phyloP scores from a whole-genome alignment of 1,140 invertebrate species.

The Papilio polytes region DNA sequence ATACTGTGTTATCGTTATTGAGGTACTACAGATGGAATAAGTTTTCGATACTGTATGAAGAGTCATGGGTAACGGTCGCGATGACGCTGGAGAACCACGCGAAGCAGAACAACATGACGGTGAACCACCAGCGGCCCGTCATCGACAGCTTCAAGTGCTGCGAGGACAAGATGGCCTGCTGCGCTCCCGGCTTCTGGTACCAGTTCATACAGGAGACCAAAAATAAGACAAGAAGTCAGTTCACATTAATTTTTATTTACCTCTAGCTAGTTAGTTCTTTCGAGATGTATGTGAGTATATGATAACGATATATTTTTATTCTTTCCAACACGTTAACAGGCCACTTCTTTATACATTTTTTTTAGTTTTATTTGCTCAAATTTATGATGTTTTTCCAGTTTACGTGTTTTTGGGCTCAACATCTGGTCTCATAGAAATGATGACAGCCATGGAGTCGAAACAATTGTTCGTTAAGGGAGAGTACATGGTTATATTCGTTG shows the following conservation, averaged over 20 bases:
- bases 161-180: constrained; percentile 88
- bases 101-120: constrained; percentile 89
- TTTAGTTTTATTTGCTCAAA: neutral
- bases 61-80: constrained; percentile 91
- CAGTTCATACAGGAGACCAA: constrained; percentile 94
- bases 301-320: too few relatives aligned
- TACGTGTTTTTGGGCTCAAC: constrained; percentile 96
- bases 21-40: constrained; percentile 96
- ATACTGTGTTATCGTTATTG: constrained; percentile 95
- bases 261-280: too few relatives aligned
- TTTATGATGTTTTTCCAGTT: constrained; percentile 85
- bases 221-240: constrained; percentile 94
- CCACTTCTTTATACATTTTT: neutral
- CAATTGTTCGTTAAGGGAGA: constrained; percentile 95
- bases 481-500: constrained; percentile 97
- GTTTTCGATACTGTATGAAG: constrained; percentile 96
- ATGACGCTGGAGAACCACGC: constrained; percentile 90
- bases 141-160: constrained; percentile 90
- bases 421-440: constrained; percentile 93
- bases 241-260: neutral
- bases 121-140: constrained; percentile 89
- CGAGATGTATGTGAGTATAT: too few relatives aligned
- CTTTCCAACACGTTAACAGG: too few relatives aligned
- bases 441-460: constrained; percentile 94
- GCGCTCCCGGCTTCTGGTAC: constrained; percentile 91